These are phyloP conservation scores for Oxystoma pomonae DNA, from an alignment of 2,888 invertebrate genomes.

Conservation along the genomic window DNA sequence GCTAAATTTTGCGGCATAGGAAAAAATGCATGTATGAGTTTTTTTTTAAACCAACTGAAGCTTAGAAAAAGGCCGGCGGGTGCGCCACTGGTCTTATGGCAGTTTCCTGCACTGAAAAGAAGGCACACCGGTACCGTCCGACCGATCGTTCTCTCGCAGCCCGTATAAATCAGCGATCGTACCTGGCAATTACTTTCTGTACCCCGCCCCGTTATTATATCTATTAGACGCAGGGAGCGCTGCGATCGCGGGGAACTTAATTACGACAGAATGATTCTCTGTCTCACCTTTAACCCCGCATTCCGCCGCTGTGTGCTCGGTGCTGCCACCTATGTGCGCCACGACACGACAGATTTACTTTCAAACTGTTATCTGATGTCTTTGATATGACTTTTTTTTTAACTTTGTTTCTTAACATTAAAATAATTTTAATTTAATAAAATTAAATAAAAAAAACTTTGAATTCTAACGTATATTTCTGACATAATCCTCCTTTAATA, in stretches of 20 bases:
- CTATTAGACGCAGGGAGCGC: conserved; percentile 49
- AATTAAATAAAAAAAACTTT: too few species aligned
- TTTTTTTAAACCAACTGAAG: too few species aligned
- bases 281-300: conserved; percentile 48
- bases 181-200: conserved; percentile 48
- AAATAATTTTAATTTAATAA: too few species aligned
- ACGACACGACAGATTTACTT: too few species aligned
- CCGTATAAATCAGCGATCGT: conserved; percentile 46
- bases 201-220: conserved; percentile 50
- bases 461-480: too few species aligned
- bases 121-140: conserved; percentile 8
- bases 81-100: not conserved
- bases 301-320: conserved; percentile 41
- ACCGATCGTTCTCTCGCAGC: conserved; percentile 16
- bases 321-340: conserved; percentile 38
- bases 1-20: too few species aligned
- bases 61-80: not conserved
- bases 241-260: conserved; percentile 47
- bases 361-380: too few species aligned
- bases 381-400: too few species aligned
- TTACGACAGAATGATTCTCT: conserved; percentile 45
- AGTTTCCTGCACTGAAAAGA: not conserved
- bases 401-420: too few species aligned
- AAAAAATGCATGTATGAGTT: too few species aligned
- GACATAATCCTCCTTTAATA: too few species aligned